These are phyloP conservation scores for Ctenopoma kingsleyae DNA, from an alignment of 2,797 vertebrate genomes.

Conservation along the genomic window DNA sequence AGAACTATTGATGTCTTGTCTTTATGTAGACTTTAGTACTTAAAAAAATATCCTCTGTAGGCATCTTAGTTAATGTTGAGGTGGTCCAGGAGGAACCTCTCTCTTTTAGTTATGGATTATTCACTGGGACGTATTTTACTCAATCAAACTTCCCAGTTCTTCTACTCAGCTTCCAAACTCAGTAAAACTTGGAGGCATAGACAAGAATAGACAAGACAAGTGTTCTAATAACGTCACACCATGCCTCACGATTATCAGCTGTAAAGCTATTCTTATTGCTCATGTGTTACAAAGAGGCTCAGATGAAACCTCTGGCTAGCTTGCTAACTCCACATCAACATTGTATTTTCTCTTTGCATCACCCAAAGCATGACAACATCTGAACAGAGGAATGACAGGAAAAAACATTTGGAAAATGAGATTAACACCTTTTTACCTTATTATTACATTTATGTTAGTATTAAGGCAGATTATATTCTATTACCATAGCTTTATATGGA, in stretches of 20 bases:
- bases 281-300: too few relatives aligned
- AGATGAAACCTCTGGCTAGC: not conserved
- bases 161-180: not conserved
- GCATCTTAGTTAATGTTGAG: not conserved
- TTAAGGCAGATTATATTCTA: not conserved
- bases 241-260: not conserved
- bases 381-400: not conserved
- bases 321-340: constrained; percentile 3
- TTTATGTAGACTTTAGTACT: not conserved
- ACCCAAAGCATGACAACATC: constrained; percentile 4
- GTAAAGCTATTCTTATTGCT: not conserved
- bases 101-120: not conserved
- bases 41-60: not conserved
- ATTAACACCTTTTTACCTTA: too few relatives aligned
- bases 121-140: not conserved
- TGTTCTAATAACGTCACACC: not conserved
- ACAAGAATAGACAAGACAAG: not conserved
- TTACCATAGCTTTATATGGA: not conserved
- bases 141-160: not conserved
- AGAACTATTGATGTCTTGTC: not conserved
- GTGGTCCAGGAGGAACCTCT: not conserved
- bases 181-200: not conserved
- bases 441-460: too few relatives aligned
- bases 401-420: too few relatives aligned
- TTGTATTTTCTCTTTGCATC: not conserved